Base-by-base conservation (phyloP, 2,113 vertebrate species). In the Lutjanus erythropterus region DNA sequence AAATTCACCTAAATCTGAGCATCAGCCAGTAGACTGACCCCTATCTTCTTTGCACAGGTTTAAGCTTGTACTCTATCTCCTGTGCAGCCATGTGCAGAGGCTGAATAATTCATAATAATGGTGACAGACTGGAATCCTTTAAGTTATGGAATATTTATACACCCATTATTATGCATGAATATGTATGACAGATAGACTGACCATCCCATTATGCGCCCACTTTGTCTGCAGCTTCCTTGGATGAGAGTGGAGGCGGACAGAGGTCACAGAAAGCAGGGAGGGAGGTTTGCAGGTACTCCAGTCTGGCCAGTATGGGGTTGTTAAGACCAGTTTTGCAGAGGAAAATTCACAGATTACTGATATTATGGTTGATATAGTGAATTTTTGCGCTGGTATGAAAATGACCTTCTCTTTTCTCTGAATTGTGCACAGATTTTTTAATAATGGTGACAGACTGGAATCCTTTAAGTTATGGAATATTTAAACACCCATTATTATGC, bases 61-160 rank as follows among this genome's bases (percentile, higher is more conserved):
- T 15, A 42, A 74, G 62, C 37, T 29, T 80, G 75, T 55, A 49
- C 25, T 49, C 58, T 52, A 15, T 74, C 33, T 81, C 39, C 74
- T 71, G 29, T 71, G 69, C 62, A 86, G 76, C 47, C 75, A 79
- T 81, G 83, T 89, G 81, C 31, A 37, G 9, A 35, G 29, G 66
- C 31, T 94, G 56, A 91, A 94, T 90, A 83, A 94, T 94, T 88
- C 41, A 92, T 88, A 49, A 69, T 71, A 85, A 84, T 82, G 66
- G 83, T 84, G 78, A 85, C 85, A 89, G 86, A 87, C 87, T 61
- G 65, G 62, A 86, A 77, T 70, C 55, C 42, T 86, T 91, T 77
- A 81, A 85, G 59, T 80, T 78, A 84, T 92, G 74, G 82, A 86
- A 91, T 86, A 93, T 91, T 84, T 68, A 88, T 86, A 58, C 18